Percentiles rank a stretch among this genome's conserved stretches.
phyloP scores from a whole-genome alignment of 2,888 invertebrate genomes.

The Protophormia terraenovae region DNA sequence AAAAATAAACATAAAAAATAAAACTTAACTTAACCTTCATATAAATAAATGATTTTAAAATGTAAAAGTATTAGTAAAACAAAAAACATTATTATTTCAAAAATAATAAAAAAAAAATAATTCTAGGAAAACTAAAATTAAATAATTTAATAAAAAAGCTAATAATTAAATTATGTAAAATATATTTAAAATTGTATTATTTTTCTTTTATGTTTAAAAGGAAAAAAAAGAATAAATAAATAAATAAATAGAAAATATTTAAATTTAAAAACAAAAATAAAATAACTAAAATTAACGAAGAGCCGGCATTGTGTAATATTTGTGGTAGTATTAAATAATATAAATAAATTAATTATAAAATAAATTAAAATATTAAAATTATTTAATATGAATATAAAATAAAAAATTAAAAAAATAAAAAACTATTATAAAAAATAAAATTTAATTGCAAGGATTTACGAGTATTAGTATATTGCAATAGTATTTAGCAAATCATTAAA shows the following conservation, averaged over 20 bases:
- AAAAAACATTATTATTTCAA: not conserved
- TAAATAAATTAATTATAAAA: slow-evolving; percentile 43
- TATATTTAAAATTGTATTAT: slow-evolving; percentile 20
- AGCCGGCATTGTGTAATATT: slow-evolving; percentile 77
- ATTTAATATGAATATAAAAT: slow-evolving; percentile 56
- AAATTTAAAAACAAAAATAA: slow-evolving; percentile 34
- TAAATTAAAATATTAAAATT: slow-evolving; percentile 40
- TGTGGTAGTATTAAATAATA: slow-evolving; percentile 61
- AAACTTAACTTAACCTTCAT: not conserved
- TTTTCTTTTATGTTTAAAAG: not conserved
- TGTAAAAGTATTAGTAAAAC: not conserved
- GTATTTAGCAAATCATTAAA: slow-evolving; percentile 7
- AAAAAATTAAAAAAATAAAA: slow-evolving; percentile 60
- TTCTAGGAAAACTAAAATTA: no score
- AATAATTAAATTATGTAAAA: slow-evolving; percentile 51
- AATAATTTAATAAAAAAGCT: not conserved
- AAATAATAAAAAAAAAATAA: not conserved
- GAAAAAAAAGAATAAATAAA: slow-evolving; percentile 4
- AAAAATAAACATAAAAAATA: slow-evolving; percentile 4
- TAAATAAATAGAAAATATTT: not conserved
- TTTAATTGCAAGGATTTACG: slow-evolving; percentile 74
- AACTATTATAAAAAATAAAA: slow-evolving; percentile 76
- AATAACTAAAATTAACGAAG: slow-evolving; percentile 54
- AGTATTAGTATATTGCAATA: slow-evolving; percentile 29
- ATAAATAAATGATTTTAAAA: slow-evolving; percentile 30